Evolutionary conservation across 1,140 invertebrate genomes (phyloP).

Genomic region (Drosophila pallidifrons): DNA sequence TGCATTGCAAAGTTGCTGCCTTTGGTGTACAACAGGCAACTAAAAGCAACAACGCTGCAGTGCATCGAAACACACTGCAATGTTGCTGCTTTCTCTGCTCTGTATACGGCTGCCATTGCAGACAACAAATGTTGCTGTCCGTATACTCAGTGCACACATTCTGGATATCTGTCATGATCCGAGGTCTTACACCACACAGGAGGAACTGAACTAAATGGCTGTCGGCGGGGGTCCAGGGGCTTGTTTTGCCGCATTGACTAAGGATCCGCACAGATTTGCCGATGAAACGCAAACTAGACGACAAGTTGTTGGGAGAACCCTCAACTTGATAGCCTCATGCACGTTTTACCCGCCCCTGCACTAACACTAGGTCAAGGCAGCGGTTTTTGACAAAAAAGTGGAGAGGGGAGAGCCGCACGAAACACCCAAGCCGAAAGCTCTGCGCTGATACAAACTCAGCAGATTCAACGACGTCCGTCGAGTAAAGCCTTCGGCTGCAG

Average conservation of each 20-base stretch:
- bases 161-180: conserved; percentile 7
- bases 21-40: background rate
- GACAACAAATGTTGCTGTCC: background rate
- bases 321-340: background rate
- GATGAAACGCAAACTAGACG: conserved; percentile 11
- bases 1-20: background rate
- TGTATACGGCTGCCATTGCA: background rate
- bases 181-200: conserved; percentile 32
- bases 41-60: conserved; percentile 1
- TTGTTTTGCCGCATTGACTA: conserved; percentile 73
- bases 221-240: conserved; percentile 33
- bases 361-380: conserved; percentile 50
- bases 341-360: conserved; percentile 25
- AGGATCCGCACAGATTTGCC: conserved; percentile 47
- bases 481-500: conserved; percentile 5
- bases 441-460: conserved; percentile 9
- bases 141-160: background rate
- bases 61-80: conserved; percentile 12
- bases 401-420: conserved; percentile 19
- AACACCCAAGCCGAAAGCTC: conserved; percentile 35
- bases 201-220: conserved; percentile 37
- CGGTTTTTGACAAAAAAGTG: conserved; percentile 30
- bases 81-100: background rate
- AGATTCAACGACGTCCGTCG: conserved; percentile 13
- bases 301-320: conserved; percentile 12